These are phyloP conservation scores for Aphelinus certus DNA, from an alignment of 1,140 invertebrate species.

Conservation along the genomic window DNA sequence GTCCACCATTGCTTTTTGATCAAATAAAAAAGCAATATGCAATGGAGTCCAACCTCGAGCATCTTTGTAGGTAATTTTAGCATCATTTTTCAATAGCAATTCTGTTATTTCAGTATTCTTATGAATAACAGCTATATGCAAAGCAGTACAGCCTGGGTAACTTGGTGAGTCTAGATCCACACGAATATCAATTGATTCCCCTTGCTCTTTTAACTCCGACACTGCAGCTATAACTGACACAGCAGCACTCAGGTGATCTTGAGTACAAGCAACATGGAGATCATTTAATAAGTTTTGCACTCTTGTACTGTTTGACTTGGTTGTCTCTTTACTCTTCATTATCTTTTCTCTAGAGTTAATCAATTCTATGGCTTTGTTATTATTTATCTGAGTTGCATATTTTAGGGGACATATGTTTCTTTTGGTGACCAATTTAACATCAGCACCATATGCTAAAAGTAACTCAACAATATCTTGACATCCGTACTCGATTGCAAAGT, in stretches of 20 bases:
- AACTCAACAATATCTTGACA: slow-evolving; percentile 2
- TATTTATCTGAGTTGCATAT: not conserved
- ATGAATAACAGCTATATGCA: slow-evolving; percentile 2
- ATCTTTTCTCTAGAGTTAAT: not conserved
- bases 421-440: not conserved
- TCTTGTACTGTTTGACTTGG: not conserved
- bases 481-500: slow-evolving; percentile 13
- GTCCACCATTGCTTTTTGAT: not conserved
- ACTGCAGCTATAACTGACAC: not conserved
- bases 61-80: not conserved
- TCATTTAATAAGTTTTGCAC: not conserved
- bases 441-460: not conserved
- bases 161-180: not conserved
- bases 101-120: not conserved
- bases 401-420: not conserved
- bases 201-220: too few species aligned
- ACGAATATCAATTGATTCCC: too few species aligned
- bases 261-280: not conserved
- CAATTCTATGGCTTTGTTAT: not conserved
- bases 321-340: too few species aligned
- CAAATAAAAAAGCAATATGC: slow-evolving; percentile 1
- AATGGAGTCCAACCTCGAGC: not conserved
- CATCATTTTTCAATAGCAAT: not conserved
- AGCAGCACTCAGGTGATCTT: not conserved
- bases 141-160: not conserved